A percentile compares a stretch with the other conserved stretches of the same genome.
Evolutionary conservation across 2,113 vertebrate genomes (phyloP).

Genomic region (Prionailurus viverrinus): DNA sequence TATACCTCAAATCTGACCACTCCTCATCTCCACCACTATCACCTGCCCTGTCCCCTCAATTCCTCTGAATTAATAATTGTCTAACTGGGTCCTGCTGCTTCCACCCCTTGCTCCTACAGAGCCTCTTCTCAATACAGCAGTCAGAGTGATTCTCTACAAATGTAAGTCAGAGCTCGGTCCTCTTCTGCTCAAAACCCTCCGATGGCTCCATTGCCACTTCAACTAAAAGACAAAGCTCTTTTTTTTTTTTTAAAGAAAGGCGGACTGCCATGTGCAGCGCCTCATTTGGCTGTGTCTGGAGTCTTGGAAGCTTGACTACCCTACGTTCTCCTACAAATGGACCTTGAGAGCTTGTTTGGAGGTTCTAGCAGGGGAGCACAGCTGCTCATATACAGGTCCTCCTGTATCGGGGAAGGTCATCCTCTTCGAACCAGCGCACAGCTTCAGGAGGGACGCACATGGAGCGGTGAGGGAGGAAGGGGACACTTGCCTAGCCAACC

Average conservation of each 20-base stretch:
- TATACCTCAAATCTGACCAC: background rate
- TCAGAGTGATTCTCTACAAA: background rate
- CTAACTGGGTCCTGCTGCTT: background rate
- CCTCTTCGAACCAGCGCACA: fast-evolving
- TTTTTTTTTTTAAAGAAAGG: no score
- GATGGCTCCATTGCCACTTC: background rate
- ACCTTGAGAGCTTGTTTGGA: no score
- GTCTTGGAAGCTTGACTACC: no score
- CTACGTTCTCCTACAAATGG: no score
- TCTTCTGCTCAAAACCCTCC: background rate
- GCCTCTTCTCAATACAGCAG: background rate
- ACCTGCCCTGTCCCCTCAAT: background rate
- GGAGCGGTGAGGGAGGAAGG: no score
- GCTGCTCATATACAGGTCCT: no score
- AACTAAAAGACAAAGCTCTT: background rate
- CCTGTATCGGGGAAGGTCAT: no score
- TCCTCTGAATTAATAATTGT: background rate
- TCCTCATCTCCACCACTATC: background rate
- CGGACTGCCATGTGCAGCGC: no score
- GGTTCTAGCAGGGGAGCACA: no score
- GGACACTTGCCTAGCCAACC: no score
- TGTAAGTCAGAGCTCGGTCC: background rate
- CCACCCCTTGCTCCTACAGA: background rate
- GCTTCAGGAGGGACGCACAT: no score
- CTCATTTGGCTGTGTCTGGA: no score